Base-by-base conservation (phyloP, 53 echinoderm and acorn worm species). In the Apostichopus leukothele region DNA sequence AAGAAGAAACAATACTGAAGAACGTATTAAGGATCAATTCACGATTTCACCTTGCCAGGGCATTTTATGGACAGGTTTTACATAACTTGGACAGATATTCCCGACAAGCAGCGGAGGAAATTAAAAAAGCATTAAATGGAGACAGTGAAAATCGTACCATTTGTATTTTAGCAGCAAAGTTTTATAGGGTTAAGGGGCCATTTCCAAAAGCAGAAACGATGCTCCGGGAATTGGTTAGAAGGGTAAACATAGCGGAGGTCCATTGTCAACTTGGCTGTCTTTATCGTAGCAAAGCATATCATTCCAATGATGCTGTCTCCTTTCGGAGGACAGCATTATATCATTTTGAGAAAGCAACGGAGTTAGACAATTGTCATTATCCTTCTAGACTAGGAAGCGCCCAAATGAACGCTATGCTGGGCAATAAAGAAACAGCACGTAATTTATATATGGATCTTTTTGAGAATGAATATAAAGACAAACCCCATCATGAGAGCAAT, bases 11-110 rank as follows among this genome's bases (percentile, higher is more conserved):
- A 10, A 67, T 85, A 4, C 50, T 85, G 51, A 25, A 39, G 18
- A 50, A 66, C 16, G 51, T 85, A 5, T 67, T 85, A 59, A 0
- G 7, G 9, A 63, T 85, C 26, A 14, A 85, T 18, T 51, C 85
- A 18, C 5, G 9, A 14, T 85, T 85, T 85, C 27, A 85, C 67
- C 85, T 60, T 51, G 85, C 85, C 6, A 85, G 85, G 21, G 85
- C 85, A 14, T 85, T 67, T 60, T 85, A 85, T 60, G 85, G 66
- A 14, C 85, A 85, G 57, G 66, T 67, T 10, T 18, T 71, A 71
- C 18, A 16, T 18, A 71, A 71, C 20, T 71, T 71, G 71, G 18
- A 71, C 71, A 71, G 18, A 13, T n/a, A 57, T 57, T 7, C 3
- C 20, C 0, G 16, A 71, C 13, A 52, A 13, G 67, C 50, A 51